Percentiles rank a stretch among this genome's conserved stretches.
Evolutionary conservation across 2,888 invertebrate genomes (phyloP).

Genomic region (Ichneumon xanthorius): DNA sequence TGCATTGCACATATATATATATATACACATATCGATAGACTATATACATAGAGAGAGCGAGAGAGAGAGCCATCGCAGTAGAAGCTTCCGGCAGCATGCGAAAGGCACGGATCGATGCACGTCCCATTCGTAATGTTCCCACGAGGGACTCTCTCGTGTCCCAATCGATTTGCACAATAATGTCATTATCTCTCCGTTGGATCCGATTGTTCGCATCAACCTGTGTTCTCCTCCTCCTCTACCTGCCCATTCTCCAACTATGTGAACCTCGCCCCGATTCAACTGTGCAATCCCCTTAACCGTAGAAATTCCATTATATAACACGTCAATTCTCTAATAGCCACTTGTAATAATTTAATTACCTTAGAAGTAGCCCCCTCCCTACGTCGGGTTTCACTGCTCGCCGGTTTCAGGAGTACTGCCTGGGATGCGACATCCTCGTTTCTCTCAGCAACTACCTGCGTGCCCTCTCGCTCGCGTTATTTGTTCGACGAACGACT

Average conservation of each 20-base stretch:
- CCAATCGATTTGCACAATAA: conserved; percentile 67
- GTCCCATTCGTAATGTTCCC: conserved; percentile 63
- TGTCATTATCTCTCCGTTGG: conserved; percentile 63
- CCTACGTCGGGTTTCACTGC: neutral
- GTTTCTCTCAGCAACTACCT: neutral
- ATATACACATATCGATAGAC: conserved; percentile 11
- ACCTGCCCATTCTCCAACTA: conserved; percentile 39
- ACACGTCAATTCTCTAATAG: conserved; percentile 66
- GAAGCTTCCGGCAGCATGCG: conserved; percentile 30
- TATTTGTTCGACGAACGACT: too few species aligned
- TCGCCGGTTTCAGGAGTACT: conserved; percentile 3
- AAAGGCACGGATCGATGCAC: conserved; percentile 56
- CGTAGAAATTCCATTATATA: conserved; percentile 59
- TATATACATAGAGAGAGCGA: conserved; percentile 10
- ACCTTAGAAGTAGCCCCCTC: neutral
- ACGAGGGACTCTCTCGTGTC: conserved; percentile 39
- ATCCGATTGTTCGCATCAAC: conserved; percentile 66
- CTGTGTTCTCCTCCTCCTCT: conserved; percentile 43
- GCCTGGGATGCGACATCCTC: neutral
- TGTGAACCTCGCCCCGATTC: conserved; percentile 32
- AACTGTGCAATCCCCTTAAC: conserved; percentile 30
- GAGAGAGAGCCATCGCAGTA: conserved; percentile 25
- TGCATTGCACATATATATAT: conserved; percentile 4
- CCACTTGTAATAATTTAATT: conserved; percentile 65
- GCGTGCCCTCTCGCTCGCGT: neutral